These are phyloP conservation scores for Caenorhabditis sp. DNA, from an alignment of 2,888 invertebrate species.

Conservation along the genomic window DNA sequence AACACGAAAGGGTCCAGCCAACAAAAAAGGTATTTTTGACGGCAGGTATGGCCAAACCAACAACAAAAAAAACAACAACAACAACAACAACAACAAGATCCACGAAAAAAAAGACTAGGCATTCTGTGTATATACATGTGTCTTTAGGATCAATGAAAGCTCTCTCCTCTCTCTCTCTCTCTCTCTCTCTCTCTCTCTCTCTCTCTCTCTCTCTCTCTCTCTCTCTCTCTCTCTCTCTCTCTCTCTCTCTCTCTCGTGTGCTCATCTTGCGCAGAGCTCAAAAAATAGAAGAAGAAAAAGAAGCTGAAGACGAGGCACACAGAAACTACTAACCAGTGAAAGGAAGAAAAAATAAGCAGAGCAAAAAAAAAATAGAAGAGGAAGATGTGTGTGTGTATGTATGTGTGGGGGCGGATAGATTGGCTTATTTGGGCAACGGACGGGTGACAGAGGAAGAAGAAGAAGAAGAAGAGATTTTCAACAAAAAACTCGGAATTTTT, in stretches of 20 bases:
- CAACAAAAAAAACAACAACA: not conserved
- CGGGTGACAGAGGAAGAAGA: not conserved
- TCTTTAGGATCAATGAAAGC: constrained; percentile 8
- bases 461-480: not conserved
- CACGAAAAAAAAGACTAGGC: constrained; percentile 2
- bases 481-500: no score
- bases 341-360: constrained; percentile 3
- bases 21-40: not conserved
- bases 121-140: not conserved
- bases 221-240: constrained; percentile 1
- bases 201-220: constrained; percentile 4
- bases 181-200: constrained; percentile 6
- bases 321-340: not conserved
- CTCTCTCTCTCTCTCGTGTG: constrained; percentile 4
- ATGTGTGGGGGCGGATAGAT: not conserved
- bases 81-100: not conserved
- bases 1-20: not conserved
- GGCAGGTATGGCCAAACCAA: not conserved
- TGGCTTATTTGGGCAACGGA: not conserved
- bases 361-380: constrained; percentile 5
- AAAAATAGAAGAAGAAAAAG: not conserved
- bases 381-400: not conserved
- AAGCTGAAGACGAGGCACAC: not conserved
- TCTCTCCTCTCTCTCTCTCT: not conserved
- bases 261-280: not conserved